phyloP scores from a whole-genome alignment of 1,140 invertebrate genomes.

The Ceratosolen solmsi region DNA sequence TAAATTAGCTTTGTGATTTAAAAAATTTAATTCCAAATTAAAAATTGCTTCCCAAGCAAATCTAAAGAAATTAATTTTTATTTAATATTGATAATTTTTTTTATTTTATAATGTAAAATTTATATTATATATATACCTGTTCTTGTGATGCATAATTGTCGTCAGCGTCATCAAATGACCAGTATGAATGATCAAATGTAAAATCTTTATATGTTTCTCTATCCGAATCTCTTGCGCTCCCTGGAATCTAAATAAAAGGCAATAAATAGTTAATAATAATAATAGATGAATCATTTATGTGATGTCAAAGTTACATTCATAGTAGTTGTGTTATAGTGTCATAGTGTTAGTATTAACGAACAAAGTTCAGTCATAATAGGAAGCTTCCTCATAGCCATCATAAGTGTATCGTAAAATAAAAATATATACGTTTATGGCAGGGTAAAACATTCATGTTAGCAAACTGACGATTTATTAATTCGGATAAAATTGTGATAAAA shows the following conservation, averaged over 20 bases:
- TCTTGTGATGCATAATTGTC: constrained; percentile 86
- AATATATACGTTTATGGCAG: neutral
- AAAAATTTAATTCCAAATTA: no score
- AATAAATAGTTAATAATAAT: neutral
- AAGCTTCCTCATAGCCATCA: constrained; percentile 29
- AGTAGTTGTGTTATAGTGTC: no score
- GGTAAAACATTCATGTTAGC: no score
- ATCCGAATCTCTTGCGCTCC: constrained; percentile 72
- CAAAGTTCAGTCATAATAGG: constrained; percentile 43
- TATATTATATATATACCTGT: no score
- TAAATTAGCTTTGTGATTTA: no score
- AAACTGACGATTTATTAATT: no score
- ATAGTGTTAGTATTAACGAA: no score
- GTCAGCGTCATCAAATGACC: constrained; percentile 85
- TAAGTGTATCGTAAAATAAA: constrained; percentile 33
- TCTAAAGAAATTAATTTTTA: no score
- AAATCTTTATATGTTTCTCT: constrained; percentile 88
- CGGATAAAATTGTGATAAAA: no score
- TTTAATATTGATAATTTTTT: no score
- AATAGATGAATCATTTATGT: constrained; percentile 39
- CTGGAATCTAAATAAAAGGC: constrained; percentile 64
- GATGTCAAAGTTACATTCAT: constrained; percentile 39
- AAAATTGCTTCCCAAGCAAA: no score
- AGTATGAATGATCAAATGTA: constrained; percentile 95
- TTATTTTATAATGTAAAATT: no score